These are phyloP conservation scores for Anguilla marmorata DNA, from an alignment of 2,797 vertebrate genomes.

Conservation along the genomic window DNA sequence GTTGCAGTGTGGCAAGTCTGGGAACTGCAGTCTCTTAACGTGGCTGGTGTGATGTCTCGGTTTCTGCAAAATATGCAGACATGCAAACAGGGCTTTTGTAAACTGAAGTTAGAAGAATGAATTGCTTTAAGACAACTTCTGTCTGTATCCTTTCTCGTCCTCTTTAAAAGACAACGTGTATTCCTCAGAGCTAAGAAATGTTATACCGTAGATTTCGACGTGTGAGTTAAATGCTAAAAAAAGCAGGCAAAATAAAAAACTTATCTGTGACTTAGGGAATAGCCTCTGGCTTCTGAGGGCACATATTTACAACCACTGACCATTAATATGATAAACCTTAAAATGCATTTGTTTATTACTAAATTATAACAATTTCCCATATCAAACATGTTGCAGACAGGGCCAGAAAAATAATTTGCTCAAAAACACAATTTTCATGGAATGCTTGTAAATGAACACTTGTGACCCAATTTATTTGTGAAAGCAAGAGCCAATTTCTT, in stretches of 20 bases:
- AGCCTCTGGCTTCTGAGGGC: background rate
- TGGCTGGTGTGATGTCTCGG: background rate
- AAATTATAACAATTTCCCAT: background rate
- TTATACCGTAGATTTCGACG: background rate
- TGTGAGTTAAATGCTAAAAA: background rate
- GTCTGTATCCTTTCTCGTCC: background rate
- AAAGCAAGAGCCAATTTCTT: background rate
- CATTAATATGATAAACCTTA: background rate
- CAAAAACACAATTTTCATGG: background rate
- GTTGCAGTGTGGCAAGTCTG: background rate
- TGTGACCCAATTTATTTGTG: conserved; percentile 3
- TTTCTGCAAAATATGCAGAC: background rate
- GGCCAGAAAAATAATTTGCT: background rate
- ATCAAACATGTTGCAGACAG: background rate
- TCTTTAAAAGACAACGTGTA: background rate
- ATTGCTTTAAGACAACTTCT: background rate
- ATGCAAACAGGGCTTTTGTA: background rate
- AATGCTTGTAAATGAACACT: background rate
- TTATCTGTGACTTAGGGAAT: background rate
- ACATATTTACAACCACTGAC: background rate
- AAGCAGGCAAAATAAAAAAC: background rate
- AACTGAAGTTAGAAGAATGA: background rate
- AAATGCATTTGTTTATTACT: background rate
- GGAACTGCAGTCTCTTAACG: background rate
- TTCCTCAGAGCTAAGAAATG: background rate